A percentile compares a stretch with the other conserved stretches of the same genome.
phyloP scores from a whole-genome alignment of 2,797 vertebrate species.

The Lepus townsendii region DNA sequence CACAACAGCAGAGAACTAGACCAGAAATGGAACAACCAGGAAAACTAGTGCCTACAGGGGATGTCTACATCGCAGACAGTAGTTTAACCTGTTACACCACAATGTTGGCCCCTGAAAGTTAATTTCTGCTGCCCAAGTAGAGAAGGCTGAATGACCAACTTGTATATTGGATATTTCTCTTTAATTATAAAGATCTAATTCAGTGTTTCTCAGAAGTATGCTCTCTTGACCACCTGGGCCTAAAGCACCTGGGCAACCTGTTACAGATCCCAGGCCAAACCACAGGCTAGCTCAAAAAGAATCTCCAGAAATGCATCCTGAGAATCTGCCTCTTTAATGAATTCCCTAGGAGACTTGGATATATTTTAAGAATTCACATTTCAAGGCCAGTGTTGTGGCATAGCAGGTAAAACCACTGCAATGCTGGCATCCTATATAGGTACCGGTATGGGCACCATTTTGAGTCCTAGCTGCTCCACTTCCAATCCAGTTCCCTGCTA shows the following conservation, averaged over 20 bases:
- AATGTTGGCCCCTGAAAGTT: too few relatives aligned
- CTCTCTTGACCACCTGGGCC: background rate
- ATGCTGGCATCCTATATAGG: too few relatives aligned
- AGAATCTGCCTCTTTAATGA: background rate
- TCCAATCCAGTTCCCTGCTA: too few relatives aligned
- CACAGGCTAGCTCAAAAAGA: background rate
- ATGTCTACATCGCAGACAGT: too few relatives aligned
- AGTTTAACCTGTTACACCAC: too few relatives aligned
- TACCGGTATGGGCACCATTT: too few relatives aligned
- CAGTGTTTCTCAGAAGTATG: background rate
- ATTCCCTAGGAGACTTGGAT: background rate
- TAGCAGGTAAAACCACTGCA: too few relatives aligned
- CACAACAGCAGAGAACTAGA: too few relatives aligned
- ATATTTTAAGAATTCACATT: too few relatives aligned
- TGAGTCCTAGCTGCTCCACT: too few relatives aligned
- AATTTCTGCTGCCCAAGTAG: background rate
- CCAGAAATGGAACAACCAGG: background rate
- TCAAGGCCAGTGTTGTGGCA: too few relatives aligned
- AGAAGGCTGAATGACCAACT: background rate
- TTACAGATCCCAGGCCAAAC: constrained; percentile 2
- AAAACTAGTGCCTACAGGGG: too few relatives aligned
- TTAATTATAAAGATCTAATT: background rate
- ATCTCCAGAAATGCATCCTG: background rate
- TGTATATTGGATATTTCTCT: background rate
- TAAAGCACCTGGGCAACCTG: background rate